Evolutionary conservation across 2,888 invertebrate genomes (phyloP).

Genomic region (Auanema sp.): DNA sequence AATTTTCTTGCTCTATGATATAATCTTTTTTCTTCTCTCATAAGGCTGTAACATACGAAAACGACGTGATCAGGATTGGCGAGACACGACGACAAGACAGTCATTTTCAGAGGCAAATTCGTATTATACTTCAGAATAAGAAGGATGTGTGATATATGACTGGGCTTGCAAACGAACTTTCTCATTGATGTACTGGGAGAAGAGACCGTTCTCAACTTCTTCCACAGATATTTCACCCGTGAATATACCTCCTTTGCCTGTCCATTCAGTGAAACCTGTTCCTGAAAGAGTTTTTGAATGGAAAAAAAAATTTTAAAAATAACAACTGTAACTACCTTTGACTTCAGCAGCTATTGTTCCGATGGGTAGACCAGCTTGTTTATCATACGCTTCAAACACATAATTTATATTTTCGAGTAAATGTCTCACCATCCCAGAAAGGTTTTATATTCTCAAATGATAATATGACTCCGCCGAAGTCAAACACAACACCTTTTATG

Average conservation of each 20-base stretch:
- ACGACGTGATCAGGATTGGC: background rate
- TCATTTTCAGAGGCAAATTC: slow-evolving; percentile 3
- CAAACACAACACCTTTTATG: slow-evolving; percentile 42
- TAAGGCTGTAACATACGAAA: slow-evolving; percentile 6
- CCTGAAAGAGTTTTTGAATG: slow-evolving; percentile 14
- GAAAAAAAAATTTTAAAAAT: background rate
- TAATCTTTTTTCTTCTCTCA: background rate
- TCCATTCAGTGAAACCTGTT: slow-evolving; percentile 30
- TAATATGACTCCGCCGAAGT: slow-evolving; percentile 41
- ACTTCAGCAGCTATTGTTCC: too few species aligned
- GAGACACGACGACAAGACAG: slow-evolving; percentile 9
- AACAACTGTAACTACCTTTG: too few species aligned
- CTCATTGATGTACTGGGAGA: slow-evolving; percentile 14
- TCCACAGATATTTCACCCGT: slow-evolving; percentile 21
- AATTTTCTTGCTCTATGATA: slow-evolving; percentile 17
- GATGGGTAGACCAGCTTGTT: too few species aligned
- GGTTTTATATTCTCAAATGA: slow-evolving; percentile 28
- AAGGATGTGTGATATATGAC: background rate
- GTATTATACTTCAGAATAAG: slow-evolving; percentile 11
- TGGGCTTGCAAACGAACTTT: background rate
- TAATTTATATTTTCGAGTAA: background rate
- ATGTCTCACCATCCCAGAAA: slow-evolving; percentile 20
- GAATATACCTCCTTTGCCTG: slow-evolving; percentile 32
- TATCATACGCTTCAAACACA: too few species aligned
- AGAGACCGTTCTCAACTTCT: slow-evolving; percentile 17